Evolutionary conservation across 2,113 vertebrate genomes (phyloP).

Genomic region (Nansenia antarctica): DNA sequence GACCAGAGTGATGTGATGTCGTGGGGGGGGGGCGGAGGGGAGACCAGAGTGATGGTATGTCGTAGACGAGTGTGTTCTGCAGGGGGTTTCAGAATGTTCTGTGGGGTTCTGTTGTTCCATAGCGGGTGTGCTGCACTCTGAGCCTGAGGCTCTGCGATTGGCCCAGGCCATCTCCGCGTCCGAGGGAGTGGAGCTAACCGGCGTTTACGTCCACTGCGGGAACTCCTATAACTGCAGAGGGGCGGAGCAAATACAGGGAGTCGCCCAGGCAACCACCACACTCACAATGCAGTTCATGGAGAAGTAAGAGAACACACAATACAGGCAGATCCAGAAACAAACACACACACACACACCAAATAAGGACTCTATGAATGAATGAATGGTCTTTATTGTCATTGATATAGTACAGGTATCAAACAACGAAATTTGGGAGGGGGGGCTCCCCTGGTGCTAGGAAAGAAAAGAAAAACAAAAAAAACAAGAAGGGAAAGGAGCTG

Average conservation of each 20-base stretch:
- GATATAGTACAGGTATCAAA: no score
- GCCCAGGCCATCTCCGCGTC: slow-evolving; percentile 65
- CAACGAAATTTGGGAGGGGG: no score
- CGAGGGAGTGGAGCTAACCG: slow-evolving; percentile 69
- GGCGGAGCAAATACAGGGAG: slow-evolving; percentile 67
- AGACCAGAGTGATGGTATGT: no score
- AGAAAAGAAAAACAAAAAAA: no score
- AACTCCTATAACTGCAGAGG: slow-evolving; percentile 79
- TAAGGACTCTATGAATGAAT: no score
- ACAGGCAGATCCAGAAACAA: not conserved
- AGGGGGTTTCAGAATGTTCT: not conserved
- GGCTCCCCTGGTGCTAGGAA: no score
- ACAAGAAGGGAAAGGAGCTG: no score
- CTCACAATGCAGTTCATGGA: slow-evolving; percentile 76
- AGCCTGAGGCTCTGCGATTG: slow-evolving; percentile 66
- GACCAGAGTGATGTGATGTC: no score
- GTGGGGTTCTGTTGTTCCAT: slow-evolving; percentile 1
- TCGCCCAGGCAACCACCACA: slow-evolving; percentile 73
- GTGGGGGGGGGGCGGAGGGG: no score
- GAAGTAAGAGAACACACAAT: slow-evolving; percentile 59
- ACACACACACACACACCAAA: not conserved
- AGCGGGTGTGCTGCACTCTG: slow-evolving; percentile 76
- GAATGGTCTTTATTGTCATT: no score
- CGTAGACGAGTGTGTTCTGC: no score
- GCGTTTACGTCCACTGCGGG: slow-evolving; percentile 83